Base-by-base conservation (phyloP, 2,888 invertebrate species). In the Noctua pronuba region DNA sequence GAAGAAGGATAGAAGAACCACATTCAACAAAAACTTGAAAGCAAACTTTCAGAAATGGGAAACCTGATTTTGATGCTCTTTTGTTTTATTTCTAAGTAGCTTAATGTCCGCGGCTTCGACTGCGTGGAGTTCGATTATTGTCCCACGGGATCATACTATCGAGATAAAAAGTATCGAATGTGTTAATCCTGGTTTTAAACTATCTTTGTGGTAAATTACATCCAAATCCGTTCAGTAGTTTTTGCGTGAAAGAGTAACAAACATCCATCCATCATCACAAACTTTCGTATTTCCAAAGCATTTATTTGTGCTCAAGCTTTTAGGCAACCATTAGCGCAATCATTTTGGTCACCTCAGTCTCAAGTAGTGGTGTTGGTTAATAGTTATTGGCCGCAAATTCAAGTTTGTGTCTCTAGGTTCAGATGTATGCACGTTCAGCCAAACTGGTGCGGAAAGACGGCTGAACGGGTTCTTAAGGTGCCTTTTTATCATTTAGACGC, bases 1-100 rank as follows among this genome's bases (percentile, higher is more conserved):
- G 41, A 13, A 13, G 0, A 21, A 24, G 7, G 1, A n/a, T 58
- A 84, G 83, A 85, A 85, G 85, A 41, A 0, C 60, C 46, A 78
- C 71, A 46, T 52, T 3, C 7, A 52, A 70, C 7, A 41, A 21
- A 31, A 46, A 58, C 55, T 6, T 6, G 5, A 16, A 11, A 55
- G 4, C 4, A 24, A n/a, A n/a, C 10, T n/a, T n/a, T 52, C 4
- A 4, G 24, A 10, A 24, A 10, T 4, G 24, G 2, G 16, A n/a
- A 49, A 21, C 11, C 16, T 44, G n/a, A 58, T 58, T 58, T 44
- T 28, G 35, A 10, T 55, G 13, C 1, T 10, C 0, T 16, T 18
- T 11, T 28, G 16, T 75, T 58, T 10, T n/a, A 6, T 49, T 31
- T 49, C 2, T 16, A 21, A 46, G 13, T 41, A 13, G 41, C 13